phyloP scores from a whole-genome alignment of 2,113 vertebrate genomes.

The Varanus komodoensis region DNA sequence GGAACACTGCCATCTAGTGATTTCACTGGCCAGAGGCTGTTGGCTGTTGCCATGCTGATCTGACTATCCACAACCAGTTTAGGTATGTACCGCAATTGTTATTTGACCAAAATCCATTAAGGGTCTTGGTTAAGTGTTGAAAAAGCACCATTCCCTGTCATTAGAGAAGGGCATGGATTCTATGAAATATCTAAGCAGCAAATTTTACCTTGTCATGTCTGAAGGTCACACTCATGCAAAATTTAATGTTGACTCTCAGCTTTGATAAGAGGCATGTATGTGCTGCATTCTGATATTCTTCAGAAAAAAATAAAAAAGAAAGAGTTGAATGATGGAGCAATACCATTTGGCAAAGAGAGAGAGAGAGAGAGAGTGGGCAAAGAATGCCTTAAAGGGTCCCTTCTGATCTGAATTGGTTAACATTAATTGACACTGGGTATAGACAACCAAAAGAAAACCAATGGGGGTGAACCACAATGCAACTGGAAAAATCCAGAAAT shows the following conservation, averaged over 20 bases:
- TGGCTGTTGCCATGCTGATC: background rate
- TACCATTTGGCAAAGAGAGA: too few species aligned
- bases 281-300: background rate
- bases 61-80: background rate
- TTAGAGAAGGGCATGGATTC: background rate
- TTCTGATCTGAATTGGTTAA: background rate
- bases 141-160: background rate
- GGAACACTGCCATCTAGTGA: conserved; percentile 76
- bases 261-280: background rate
- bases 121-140: background rate
- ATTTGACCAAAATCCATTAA: background rate
- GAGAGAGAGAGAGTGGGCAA: background rate
- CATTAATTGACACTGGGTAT: background rate
- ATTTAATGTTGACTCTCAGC: background rate
- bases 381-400: background rate
- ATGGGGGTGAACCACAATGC: background rate
- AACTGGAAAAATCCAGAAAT: background rate
- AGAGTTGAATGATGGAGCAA: background rate
- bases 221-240: too few species aligned
- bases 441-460: background rate
- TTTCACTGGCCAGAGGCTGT: conserved; percentile 24
- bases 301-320: background rate
- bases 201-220: background rate
- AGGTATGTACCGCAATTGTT: background rate
- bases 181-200: background rate